Evolutionary conservation across 2,113 vertebrate genomes (phyloP).

Genomic region (Erinaceus europaeus): DNA sequence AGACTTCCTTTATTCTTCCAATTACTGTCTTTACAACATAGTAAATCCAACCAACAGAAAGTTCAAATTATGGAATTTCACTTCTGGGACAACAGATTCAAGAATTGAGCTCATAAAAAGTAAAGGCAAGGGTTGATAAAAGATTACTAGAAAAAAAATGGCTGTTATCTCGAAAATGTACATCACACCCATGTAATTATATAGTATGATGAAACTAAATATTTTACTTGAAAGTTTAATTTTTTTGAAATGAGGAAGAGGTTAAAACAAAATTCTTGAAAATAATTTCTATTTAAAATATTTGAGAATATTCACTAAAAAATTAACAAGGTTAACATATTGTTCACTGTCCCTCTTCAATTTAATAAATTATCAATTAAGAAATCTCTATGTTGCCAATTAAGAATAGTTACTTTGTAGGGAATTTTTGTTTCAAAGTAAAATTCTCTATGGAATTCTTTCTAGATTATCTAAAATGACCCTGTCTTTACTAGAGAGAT

Average conservation of each 20-base stretch:
- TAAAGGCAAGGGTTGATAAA: background rate
- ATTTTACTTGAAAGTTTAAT: background rate
- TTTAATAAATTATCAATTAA: background rate
- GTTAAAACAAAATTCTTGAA: background rate
- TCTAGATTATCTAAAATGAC: background rate
- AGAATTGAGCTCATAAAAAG: too few species aligned
- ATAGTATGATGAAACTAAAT: background rate
- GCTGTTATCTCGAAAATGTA: background rate
- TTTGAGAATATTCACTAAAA: background rate
- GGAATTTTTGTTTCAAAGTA: background rate
- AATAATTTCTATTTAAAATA: background rate
- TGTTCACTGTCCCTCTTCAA: background rate
- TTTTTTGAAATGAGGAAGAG: background rate
- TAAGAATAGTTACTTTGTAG: too few species aligned
- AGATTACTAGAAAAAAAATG: background rate
- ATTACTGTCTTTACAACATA: background rate
- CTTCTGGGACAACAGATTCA: too few species aligned
- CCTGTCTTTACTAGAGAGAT: background rate
- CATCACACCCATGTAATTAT: too few species aligned
- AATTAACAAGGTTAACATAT: background rate
- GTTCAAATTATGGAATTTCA: background rate
- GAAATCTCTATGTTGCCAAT: background rate
- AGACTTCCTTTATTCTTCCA: background rate
- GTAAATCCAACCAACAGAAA: background rate
- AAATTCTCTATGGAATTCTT: background rate